Evolutionary conservation across 2,113 vertebrate species (phyloP), one percentile per base, ranked within the genome.

Genomic region (Malurus alboscapulatus): DNA sequence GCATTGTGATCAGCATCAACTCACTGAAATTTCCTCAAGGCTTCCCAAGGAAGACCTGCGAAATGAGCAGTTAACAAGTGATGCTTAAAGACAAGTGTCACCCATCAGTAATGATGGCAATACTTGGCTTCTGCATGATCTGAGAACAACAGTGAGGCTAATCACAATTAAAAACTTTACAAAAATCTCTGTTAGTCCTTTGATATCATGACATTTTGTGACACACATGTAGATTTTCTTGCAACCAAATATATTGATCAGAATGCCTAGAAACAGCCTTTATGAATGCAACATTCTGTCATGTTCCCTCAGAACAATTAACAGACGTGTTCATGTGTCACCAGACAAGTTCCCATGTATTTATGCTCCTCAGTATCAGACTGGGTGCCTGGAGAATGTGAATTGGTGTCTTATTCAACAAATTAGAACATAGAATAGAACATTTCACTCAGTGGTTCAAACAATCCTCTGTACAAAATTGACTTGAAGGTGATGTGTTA

Each of bases 341-440:
- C 16, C 25, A 73, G 55, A 53, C 0, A 0, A 12, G 12, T 27
- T 84, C 25, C 14, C 0, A 0, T 17, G 21, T 62, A 22, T 71
- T 78, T 81, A n/a, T 77, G 7, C 50, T 48, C 5, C 6, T 44
- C 36, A 5, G 4, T 77, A 53, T 77, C n/a, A 54, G 4, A 17
- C n/a, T 54, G 15, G 4, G 6, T 36, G 48, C 42, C 26, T 16
- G 10, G 5, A 2, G 8, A 80, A 50, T 47, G 17, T 58, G 19
- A 72, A 75, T 38, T 66, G 11, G 14, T 51, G 17, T 14, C 34
- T 67, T 45, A 58, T 57, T 53, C 22, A 36, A 21, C 29, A 36
- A 75, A 47, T 50, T 67, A 44, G 38, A 67, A 67, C 34, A 51
- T 1, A 9, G 7, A 24, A 73, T 3, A 81, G 8, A 78, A 2